A percentile compares a stretch with the other conserved stretches of the same genome.
Evolutionary conservation across 2,888 invertebrate genomes (phyloP).

Genomic region (Empis stercorea): DNA sequence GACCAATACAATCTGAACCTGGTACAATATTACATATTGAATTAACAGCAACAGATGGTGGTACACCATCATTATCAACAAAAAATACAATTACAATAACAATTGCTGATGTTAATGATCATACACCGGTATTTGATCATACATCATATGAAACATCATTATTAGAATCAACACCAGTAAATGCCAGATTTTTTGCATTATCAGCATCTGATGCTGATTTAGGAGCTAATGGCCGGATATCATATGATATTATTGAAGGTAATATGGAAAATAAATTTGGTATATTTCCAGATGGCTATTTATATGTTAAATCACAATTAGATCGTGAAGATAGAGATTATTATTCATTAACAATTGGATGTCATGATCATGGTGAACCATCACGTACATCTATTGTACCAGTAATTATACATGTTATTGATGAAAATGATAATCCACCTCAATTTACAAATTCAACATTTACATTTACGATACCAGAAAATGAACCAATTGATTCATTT

Average conservation of each 20-base stretch:
- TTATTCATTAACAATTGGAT: constrained; percentile 76
- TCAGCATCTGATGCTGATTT: constrained; percentile 82
- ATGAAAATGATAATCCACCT: constrained; percentile 94
- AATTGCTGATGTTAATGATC: constrained; percentile 85
- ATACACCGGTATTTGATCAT: constrained; percentile 86
- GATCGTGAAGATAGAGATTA: constrained; percentile 87
- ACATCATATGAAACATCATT: constrained; percentile 87
- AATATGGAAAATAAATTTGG: constrained; percentile 80
- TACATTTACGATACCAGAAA: constrained; percentile 78
- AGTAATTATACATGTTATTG: constrained; percentile 83
- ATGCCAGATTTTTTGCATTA: constrained; percentile 79
- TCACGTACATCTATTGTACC: constrained; percentile 73
- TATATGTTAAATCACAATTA: constrained; percentile 73
- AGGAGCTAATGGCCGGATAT: constrained; percentile 63
- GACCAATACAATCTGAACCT: constrained; percentile 63
- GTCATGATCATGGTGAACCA: constrained; percentile 66
- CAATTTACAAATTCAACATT: constrained; percentile 84
- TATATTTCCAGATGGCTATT: constrained; percentile 85
- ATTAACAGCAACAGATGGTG: constrained; percentile 76
- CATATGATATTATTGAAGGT: constrained; percentile 74
- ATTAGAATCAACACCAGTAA: constrained; percentile 79
- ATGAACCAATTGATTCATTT: constrained; percentile 77
- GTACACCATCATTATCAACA: constrained; percentile 58
- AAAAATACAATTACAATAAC: constrained; percentile 59
- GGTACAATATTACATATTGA: constrained; percentile 58